Evolutionary conservation across 2,888 invertebrate species (phyloP).

Genomic region (Junonia oenone): DNA sequence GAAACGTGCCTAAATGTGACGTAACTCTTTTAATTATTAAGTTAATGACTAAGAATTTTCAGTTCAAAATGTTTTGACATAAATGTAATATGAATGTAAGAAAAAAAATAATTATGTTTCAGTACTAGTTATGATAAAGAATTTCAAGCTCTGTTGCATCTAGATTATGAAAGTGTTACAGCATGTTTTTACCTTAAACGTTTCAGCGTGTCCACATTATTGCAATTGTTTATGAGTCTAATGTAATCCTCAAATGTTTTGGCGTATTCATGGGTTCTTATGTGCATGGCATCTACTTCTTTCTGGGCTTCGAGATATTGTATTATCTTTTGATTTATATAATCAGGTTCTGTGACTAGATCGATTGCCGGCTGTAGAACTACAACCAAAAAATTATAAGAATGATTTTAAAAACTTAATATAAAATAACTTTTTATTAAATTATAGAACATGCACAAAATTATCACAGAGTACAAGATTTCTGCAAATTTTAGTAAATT

Average conservation of each 20-base stretch:
- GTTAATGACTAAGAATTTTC: too few relatives aligned
- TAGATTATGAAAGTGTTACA: conserved; percentile 24
- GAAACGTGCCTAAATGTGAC: too few relatives aligned
- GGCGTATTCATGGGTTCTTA: conserved; percentile 91
- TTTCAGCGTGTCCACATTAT: conserved; percentile 89
- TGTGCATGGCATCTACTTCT: conserved; percentile 87
- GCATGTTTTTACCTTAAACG: conserved; percentile 82
- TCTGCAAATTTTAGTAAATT: too few relatives aligned
- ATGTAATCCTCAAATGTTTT: conserved; percentile 94
- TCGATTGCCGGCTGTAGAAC: conserved; percentile 91
- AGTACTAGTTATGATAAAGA: background rate
- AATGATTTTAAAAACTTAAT: background rate
- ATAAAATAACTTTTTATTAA: too few relatives aligned
- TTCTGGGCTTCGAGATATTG: conserved; percentile 90
- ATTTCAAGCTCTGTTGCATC: conserved; percentile 27
- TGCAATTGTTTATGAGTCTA: conserved; percentile 88
- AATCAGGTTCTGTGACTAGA: conserved; percentile 92
- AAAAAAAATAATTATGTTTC: background rate
- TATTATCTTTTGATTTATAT: conserved; percentile 92
- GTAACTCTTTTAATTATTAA: too few relatives aligned
- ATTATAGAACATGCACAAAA: too few relatives aligned
- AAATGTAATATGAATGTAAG: too few relatives aligned
- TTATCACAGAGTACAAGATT: too few relatives aligned
- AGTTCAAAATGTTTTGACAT: too few relatives aligned
- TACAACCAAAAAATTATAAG: conserved; percentile 45